These are phyloP conservation scores for Rhynchophorus ferrugineus DNA, from an alignment of 1,140 invertebrate genomes.

Conservation along the genomic window DNA sequence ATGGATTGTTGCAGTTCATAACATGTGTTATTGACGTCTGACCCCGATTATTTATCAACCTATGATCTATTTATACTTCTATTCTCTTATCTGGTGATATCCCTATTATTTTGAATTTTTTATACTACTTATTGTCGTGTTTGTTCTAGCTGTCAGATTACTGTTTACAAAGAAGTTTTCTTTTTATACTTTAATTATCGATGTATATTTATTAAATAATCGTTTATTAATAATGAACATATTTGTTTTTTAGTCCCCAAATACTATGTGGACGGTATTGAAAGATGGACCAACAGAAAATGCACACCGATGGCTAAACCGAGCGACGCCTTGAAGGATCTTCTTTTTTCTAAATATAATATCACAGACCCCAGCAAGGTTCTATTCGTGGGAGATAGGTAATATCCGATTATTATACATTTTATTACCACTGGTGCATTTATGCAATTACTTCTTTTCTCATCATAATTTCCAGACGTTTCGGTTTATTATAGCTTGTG, in stretches of 20 bases:
- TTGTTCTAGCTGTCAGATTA: too few species aligned
- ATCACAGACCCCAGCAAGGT: slow-evolving; percentile 1
- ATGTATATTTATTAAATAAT: too few species aligned
- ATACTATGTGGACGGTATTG: slow-evolving; percentile 7
- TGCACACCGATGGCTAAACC: slow-evolving; percentile 9
- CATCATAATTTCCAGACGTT: not conserved
- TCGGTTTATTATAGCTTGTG: not conserved
- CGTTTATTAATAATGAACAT: too few species aligned
- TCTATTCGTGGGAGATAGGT: slow-evolving; percentile 14
- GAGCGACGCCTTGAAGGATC: not conserved
- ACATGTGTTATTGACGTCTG: too few species aligned
- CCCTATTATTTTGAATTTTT: too few species aligned
- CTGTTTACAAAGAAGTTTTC: too few species aligned
- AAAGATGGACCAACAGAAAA: slow-evolving; percentile 5
- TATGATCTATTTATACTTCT: too few species aligned
- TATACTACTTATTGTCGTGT: too few species aligned
- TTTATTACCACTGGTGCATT: not conserved
- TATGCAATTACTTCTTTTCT: not conserved
- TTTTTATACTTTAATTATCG: too few species aligned
- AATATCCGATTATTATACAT: not conserved
- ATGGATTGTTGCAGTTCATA: too few species aligned
- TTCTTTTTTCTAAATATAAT: slow-evolving; percentile 1
- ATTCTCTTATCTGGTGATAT: too few species aligned
- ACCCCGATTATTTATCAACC: too few species aligned
- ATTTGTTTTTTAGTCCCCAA: slow-evolving; percentile 12